Evolutionary conservation across 1,140 invertebrate genomes (phyloP).

Genomic region (Macrobrachium nipponense): DNA sequence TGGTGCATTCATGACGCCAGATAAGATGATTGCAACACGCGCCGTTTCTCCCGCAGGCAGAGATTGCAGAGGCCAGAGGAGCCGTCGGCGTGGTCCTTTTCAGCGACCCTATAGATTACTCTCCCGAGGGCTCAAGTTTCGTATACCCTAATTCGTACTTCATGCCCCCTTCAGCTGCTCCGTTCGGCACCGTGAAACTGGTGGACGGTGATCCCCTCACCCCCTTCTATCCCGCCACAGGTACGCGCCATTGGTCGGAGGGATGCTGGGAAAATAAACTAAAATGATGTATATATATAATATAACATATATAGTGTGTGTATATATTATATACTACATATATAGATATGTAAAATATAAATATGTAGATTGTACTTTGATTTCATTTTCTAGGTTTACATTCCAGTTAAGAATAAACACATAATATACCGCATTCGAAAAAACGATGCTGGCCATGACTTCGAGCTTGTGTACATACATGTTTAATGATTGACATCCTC

Average conservation of each 20-base stretch:
- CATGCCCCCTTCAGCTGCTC: conserved; percentile 53
- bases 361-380: too few relatives aligned
- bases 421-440: too few relatives aligned
- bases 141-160: conserved; percentile 59
- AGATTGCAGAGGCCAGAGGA: conserved; percentile 57
- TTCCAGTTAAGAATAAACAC: too few relatives aligned
- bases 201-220: conserved; percentile 57
- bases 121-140: conserved; percentile 44
- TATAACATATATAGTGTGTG: too few relatives aligned
- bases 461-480: too few relatives aligned
- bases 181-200: conserved; percentile 44
- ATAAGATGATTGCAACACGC: too few relatives aligned
- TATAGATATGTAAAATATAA: too few relatives aligned
- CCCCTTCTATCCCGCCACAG: conserved; percentile 59
- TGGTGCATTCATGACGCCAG: neutral
- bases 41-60: conserved; percentile 26
- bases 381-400: too few relatives aligned
- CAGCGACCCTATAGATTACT: conserved; percentile 61
- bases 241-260: conserved; percentile 25
- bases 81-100: conserved; percentile 64
- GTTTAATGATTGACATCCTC: too few relatives aligned
- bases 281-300: too few relatives aligned
- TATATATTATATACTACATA: too few relatives aligned
- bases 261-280: neutral
- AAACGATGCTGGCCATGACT: too few relatives aligned